A percentile compares a stretch with the other conserved stretches of the same genome.
Conservation (phyloP, 2,888 invertebrate species). For the Cephalotes varians region DNA sequence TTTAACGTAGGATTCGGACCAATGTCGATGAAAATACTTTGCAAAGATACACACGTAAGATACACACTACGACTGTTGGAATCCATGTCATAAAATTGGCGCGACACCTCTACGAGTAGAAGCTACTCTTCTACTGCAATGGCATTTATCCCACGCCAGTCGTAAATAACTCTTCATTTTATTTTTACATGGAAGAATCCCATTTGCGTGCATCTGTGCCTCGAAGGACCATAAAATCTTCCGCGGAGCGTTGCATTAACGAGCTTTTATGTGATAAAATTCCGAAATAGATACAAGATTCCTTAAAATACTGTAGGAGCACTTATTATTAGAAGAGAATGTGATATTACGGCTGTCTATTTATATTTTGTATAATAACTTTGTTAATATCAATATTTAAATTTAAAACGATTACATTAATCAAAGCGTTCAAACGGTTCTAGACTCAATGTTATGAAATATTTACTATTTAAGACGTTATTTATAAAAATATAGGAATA, state of each 20-base stretch:
- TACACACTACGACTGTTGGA: conserved; percentile 3
- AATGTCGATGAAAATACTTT: conserved; percentile 10
- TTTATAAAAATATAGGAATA: too few species aligned
- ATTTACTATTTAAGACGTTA: too few species aligned
- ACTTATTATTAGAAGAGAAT: neutral
- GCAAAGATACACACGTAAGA: neutral
- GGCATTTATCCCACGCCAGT: conserved; percentile 36
- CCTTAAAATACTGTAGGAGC: neutral
- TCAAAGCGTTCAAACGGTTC: too few species aligned
- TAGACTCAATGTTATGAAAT: too few species aligned
- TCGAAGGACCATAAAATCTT: conserved; percentile 15
- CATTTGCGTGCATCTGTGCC: conserved; percentile 38
- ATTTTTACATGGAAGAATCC: conserved; percentile 41
- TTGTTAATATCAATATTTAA: too few species aligned
- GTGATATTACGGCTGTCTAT: too few species aligned
- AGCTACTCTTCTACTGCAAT: conserved; percentile 14
- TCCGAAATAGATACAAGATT: neutral
- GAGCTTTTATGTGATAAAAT: neutral
- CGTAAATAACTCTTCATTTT: conserved; percentile 48
- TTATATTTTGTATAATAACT: too few species aligned
- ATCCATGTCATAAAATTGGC: conserved; percentile 45
- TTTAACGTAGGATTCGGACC: neutral
- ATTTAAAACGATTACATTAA: too few species aligned
- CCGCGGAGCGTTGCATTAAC: neutral
- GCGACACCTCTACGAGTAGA: conserved; percentile 6